Percentiles rank a stretch among this genome's conserved stretches.
Evolutionary conservation across 37 sponge, comb jelly and placozoan genomes (phyloP).

Genomic region (Halisarca cf. caerulea): DNA sequence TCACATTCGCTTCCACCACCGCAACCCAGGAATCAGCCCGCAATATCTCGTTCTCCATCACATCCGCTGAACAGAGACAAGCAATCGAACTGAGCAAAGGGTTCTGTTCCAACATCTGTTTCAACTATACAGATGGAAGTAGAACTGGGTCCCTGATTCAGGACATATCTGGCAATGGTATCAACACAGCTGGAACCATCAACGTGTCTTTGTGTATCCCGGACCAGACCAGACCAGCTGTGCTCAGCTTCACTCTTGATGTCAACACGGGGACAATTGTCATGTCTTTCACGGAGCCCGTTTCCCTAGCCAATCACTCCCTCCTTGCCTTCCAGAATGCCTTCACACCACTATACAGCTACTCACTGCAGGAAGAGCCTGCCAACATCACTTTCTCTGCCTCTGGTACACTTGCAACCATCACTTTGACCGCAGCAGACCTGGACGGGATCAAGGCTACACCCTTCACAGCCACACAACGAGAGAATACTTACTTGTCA

Average conservation of each 20-base stretch:
- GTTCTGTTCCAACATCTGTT: background rate
- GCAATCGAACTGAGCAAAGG: background rate
- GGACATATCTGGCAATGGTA: conserved; percentile 54
- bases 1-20: background rate
- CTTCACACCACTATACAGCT: conserved; percentile 12
- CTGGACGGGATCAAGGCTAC: conserved; percentile 69
- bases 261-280: conserved; percentile 60
- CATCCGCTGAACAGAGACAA: background rate
- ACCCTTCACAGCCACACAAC: conserved; percentile 46
- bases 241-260: conserved; percentile 62
- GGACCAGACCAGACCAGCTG: conserved; percentile 59
- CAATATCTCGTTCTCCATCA: background rate
- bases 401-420: background rate
- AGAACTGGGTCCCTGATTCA: conserved; percentile 34
- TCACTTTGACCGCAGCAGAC: conserved; percentile 36
- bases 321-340: conserved; percentile 67
- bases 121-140: background rate
- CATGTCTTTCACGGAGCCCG: conserved; percentile 73
- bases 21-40: background rate
- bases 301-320: conserved; percentile 32
- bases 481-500: conserved; percentile 49
- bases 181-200: background rate
- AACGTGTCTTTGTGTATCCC: conserved; percentile 42
- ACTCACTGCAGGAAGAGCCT: conserved; percentile 31
- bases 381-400: background rate